Evolutionary conservation across 2,888 invertebrate genomes (phyloP).

Genomic region (Pocota personata): DNA sequence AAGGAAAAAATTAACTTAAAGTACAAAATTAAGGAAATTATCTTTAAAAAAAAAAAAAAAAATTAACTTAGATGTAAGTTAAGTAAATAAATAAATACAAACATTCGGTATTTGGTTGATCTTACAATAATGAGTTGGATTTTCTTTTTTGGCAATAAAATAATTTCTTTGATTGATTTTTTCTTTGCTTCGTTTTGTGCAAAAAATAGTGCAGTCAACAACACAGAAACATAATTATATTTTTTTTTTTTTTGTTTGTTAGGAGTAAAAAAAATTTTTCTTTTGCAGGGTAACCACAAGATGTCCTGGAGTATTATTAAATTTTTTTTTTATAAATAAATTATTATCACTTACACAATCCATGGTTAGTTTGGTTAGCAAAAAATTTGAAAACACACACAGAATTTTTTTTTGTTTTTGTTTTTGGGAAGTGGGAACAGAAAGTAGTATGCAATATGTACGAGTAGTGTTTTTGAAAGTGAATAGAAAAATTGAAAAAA

Average conservation of each 20-base stretch:
- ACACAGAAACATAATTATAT: slow-evolving; percentile 62
- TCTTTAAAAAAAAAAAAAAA: no score
- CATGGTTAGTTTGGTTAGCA: slow-evolving; percentile 37
- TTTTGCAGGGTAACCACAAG: slow-evolving; percentile 51
- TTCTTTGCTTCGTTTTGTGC: slow-evolving; percentile 57
- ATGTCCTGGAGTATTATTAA: slow-evolving; percentile 51
- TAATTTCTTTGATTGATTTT: slow-evolving; percentile 43
- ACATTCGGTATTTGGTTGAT: slow-evolving; percentile 60
- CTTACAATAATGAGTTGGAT: slow-evolving; percentile 55
- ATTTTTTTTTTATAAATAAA: slow-evolving; percentile 31
- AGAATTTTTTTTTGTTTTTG: background rate
- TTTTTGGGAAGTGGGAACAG: background rate
- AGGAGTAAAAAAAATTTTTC: slow-evolving; percentile 27
- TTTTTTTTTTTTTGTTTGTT: slow-evolving; percentile 44
- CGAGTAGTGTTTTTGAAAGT: background rate
- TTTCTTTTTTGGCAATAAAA: slow-evolving; percentile 54
- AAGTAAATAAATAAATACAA: slow-evolving; percentile 59
- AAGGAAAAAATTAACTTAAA: slow-evolving; percentile 10
- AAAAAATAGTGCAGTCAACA: slow-evolving; percentile 72
- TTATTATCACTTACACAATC: slow-evolving; percentile 49
- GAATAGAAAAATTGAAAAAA: background rate
- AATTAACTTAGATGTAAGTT: slow-evolving; percentile 34
- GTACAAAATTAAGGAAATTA: slow-evolving; percentile 9
- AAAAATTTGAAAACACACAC: slow-evolving; percentile 46
- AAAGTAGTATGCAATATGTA: slow-evolving; percentile 6